Evolutionary conservation across 2,888 invertebrate species (phyloP).

Genomic region (Enoplolaimus lenunculus): DNA sequence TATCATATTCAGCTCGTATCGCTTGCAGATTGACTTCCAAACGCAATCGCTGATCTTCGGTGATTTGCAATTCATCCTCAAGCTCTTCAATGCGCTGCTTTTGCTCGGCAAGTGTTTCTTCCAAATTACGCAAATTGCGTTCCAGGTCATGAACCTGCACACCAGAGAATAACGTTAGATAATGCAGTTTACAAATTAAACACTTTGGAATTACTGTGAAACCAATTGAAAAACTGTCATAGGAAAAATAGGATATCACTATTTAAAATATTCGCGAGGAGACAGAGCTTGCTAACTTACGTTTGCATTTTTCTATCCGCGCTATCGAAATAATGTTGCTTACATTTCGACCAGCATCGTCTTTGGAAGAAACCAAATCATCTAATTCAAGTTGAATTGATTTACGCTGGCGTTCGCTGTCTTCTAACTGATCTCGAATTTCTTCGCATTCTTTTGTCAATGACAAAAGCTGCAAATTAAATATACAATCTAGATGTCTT

Average conservation of each 20-base stretch:
- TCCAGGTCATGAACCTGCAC: slow-evolving; percentile 24
- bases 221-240: background rate
- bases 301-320: too few relatives aligned
- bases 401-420: slow-evolving; percentile 67
- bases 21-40: slow-evolving; percentile 95
- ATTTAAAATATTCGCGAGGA: background rate
- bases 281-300: too few relatives aligned
- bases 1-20: slow-evolving; percentile 19
- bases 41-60: slow-evolving; percentile 88
- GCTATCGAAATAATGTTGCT: too few relatives aligned
- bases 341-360: slow-evolving; percentile 88
- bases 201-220: background rate
- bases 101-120: slow-evolving; percentile 50
- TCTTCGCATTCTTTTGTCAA: slow-evolving; percentile 81
- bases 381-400: slow-evolving; percentile 82
- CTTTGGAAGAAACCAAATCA: slow-evolving; percentile 86
- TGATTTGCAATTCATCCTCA: slow-evolving; percentile 82
- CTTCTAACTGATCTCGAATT: slow-evolving; percentile 70
- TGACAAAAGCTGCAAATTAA: slow-evolving; percentile 52
- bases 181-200: background rate
- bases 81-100: slow-evolving; percentile 85
- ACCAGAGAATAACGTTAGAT: slow-evolving; percentile 13
- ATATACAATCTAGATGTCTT: too few relatives aligned
- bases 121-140: slow-evolving; percentile 20
- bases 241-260: background rate